Percentiles rank a stretch among this genome's conserved stretches.
These are phyloP conservation scores for Peromyscus leucopus DNA, from an alignment of 2,113 vertebrate species.

Conservation along the genomic window DNA sequence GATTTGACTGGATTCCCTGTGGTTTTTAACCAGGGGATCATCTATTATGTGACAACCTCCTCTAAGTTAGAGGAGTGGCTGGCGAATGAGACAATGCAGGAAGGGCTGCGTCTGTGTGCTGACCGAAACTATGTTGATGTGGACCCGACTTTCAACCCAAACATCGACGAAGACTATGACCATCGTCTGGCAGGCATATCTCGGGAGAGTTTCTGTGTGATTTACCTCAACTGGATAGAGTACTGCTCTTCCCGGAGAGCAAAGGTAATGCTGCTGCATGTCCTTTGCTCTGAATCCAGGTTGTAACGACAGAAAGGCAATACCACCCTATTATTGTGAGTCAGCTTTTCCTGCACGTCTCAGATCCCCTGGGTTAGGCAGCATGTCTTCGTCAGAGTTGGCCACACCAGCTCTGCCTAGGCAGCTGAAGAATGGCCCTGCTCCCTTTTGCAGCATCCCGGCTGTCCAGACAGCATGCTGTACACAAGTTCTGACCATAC, in stretches of 20 bases:
- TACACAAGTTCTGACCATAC: neutral
- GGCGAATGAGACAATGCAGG: conserved; percentile 97
- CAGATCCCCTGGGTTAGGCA: neutral
- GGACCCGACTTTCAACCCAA: conserved; percentile 99
- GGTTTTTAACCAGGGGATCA: conserved; percentile 92
- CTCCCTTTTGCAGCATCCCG: neutral
- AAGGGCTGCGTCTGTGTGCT: conserved; percentile 93
- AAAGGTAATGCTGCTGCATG: conserved; percentile 87
- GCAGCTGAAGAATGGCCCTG: neutral
- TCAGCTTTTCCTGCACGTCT: neutral
- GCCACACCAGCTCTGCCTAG: neutral
- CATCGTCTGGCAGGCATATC: conserved; percentile 97
- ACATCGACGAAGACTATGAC: conserved; percentile 99
- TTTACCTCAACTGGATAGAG: conserved; percentile 98
- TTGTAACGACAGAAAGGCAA: conserved; percentile 4
- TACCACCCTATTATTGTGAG: neutral
- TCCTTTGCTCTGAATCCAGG: neutral
- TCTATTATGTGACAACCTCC: conserved; percentile 97
- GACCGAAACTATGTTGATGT: conserved; percentile 98
- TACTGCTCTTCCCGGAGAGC: conserved; percentile 96
- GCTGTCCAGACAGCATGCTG: neutral
- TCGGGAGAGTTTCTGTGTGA: conserved; percentile 96
- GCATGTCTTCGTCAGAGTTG: neutral
- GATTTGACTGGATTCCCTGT: conserved; percentile 46
- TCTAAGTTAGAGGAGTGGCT: conserved; percentile 98